These are phyloP conservation scores for Diadumene lineata DNA, from an alignment of 92 coral and sea anemone genomes.

Conservation along the genomic window DNA sequence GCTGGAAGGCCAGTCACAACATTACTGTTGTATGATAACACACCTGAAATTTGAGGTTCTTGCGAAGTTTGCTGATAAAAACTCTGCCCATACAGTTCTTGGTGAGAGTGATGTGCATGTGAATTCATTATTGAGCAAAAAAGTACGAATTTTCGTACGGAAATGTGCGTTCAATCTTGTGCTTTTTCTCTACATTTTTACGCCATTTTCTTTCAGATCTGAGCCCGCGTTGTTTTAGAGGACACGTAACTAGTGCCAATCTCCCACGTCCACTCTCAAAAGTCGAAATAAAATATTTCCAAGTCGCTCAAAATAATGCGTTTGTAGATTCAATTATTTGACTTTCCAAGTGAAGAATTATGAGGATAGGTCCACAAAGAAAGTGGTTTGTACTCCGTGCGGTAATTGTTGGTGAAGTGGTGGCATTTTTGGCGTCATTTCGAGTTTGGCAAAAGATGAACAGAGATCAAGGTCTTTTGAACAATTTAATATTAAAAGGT, in stretches of 20 bases:
- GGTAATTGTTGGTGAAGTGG: slow-evolving; percentile 86
- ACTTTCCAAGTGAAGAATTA: slow-evolving; percentile 4
- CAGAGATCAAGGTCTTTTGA: slow-evolving; percentile 77
- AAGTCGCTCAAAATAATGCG: neutral
- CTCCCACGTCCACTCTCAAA: neutral
- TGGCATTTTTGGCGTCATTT: slow-evolving; percentile 70
- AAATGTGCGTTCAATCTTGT: slow-evolving; percentile 2
- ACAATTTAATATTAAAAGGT: neutral
- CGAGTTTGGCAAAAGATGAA: slow-evolving; percentile 98
- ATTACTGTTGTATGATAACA: slow-evolving; percentile 35
- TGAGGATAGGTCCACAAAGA: slow-evolving; percentile 38
- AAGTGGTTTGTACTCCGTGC: slow-evolving; percentile 66
- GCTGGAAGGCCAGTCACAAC: slow-evolving; percentile 16
- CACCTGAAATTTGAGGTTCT: slow-evolving; percentile 7
- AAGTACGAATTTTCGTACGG: neutral
- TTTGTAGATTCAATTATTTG: neutral
- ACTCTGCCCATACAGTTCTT: slow-evolving; percentile 15
- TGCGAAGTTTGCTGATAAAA: slow-evolving; percentile 1
- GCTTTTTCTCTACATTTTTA: neutral
- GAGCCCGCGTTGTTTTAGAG: slow-evolving; percentile 40
- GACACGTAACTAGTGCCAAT: slow-evolving; percentile 57
- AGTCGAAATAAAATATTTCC: neutral
- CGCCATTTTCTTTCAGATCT: neutral
- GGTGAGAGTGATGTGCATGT: neutral
- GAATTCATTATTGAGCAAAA: slow-evolving; percentile 14